Evolutionary conservation across 2,888 invertebrate species (phyloP).

Genomic region (Patella caerulea): DNA sequence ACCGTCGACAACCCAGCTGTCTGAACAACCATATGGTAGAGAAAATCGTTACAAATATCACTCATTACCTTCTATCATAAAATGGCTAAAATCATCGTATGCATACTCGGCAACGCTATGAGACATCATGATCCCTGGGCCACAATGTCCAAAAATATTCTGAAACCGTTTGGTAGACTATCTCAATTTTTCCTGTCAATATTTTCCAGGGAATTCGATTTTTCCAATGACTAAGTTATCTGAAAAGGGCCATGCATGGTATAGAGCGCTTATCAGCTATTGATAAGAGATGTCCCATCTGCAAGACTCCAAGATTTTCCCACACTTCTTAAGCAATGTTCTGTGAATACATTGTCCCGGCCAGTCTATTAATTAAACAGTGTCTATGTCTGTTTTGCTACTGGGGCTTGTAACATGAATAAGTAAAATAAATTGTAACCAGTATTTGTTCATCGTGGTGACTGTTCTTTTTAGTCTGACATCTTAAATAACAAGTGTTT

Average conservation of each 20-base stretch:
- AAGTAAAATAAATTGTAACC: too few relatives aligned
- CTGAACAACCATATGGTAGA: not conserved
- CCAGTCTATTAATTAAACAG: not conserved
- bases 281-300: conserved; percentile 38
- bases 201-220: conserved; percentile 32
- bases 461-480: too few relatives aligned
- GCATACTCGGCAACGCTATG: conserved; percentile 4
- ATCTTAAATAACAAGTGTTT: too few relatives aligned
- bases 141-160: not conserved
- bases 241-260: conserved; percentile 31
- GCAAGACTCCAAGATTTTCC: conserved; percentile 37
- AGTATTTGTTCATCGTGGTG: too few relatives aligned
- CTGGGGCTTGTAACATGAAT: not conserved
- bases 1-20: not conserved
- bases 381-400: not conserved
- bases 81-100: conserved; percentile 19
- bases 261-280: conserved; percentile 34
- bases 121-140: conserved; percentile 11
- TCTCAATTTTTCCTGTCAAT: conserved; percentile 11
- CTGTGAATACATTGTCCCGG: conserved; percentile 4
- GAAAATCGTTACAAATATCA: not conserved
- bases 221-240: conserved; percentile 30
- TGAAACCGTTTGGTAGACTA: too few relatives aligned
- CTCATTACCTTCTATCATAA: conserved; percentile 21
- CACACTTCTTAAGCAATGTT: conserved; percentile 31